Evolutionary conservation across 2,888 invertebrate genomes (phyloP).

Genomic region (Liposcelis brunnea): DNA sequence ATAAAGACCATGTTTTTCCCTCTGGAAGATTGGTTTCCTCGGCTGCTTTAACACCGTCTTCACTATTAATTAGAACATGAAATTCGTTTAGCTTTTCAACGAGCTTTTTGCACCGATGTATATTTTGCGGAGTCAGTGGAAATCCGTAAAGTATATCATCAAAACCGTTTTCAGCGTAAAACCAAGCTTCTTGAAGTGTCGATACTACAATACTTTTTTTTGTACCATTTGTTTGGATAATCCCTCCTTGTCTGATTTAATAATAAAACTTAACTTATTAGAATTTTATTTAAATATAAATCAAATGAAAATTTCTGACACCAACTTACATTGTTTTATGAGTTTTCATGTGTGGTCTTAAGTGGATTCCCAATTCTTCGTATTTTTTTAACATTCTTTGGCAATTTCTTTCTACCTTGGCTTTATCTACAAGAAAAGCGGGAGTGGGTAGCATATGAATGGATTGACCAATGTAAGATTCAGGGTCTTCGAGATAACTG

Average conservation of each 20-base stretch:
- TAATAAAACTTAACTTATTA: no score
- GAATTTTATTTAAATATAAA: background rate
- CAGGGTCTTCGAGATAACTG: background rate
- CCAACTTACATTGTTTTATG: conserved; percentile 23
- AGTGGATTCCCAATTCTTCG: conserved; percentile 19
- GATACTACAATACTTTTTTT: conserved; percentile 23
- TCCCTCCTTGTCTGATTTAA: conserved; percentile 22
- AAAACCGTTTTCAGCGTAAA: conserved; percentile 24
- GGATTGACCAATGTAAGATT: conserved; percentile 9
- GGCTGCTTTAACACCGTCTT: conserved; percentile 10
- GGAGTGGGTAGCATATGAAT: conserved; percentile 14
- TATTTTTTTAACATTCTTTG: conserved; percentile 22
- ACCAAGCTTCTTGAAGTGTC: conserved; percentile 23
- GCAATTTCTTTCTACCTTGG: conserved; percentile 21
- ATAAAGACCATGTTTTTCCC: conserved; percentile 22
- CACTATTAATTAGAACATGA: conserved; percentile 22
- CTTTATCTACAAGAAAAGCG: conserved; percentile 19
- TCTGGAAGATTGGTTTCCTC: conserved; percentile 12
- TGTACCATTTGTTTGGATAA: conserved; percentile 22
- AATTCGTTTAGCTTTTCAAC: conserved; percentile 19
- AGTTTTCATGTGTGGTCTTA: conserved; percentile 25
- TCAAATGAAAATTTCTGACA: background rate
- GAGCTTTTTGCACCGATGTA: conserved; percentile 12
- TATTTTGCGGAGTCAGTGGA: conserved; percentile 20
- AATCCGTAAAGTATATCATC: conserved; percentile 24